Conservation (phyloP, 1,140 invertebrate genomes). For the Belonocnema kinseyi region DNA sequence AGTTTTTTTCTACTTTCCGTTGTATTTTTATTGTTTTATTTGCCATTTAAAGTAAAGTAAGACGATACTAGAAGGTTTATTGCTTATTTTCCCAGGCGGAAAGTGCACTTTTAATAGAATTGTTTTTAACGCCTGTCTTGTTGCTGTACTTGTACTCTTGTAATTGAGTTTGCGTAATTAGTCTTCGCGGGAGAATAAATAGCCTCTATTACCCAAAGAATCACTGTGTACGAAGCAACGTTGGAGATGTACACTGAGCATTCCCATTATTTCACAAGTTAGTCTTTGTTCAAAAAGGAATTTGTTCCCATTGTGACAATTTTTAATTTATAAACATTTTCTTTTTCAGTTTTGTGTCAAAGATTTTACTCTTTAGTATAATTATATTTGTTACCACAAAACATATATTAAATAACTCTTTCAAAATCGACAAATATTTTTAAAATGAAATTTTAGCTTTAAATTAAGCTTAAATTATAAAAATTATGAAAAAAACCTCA, state of each 20-base stretch:
- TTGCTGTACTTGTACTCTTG: slow-evolving; percentile 26
- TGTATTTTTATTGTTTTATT: not conserved
- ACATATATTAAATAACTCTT: too few species aligned
- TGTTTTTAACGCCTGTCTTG: slow-evolving; percentile 31
- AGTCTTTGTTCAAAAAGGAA: not conserved
- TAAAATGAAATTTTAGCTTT: too few species aligned
- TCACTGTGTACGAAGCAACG: not conserved
- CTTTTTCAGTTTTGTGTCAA: too few species aligned
- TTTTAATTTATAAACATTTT: not conserved
- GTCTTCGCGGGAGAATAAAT: slow-evolving; percentile 23
- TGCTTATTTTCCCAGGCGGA: slow-evolving; percentile 24
- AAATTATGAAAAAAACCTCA: too few species aligned
- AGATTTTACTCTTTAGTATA: too few species aligned
- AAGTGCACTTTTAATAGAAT: slow-evolving; percentile 28
- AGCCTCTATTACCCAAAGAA: slow-evolving; percentile 28
- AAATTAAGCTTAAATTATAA: too few species aligned
- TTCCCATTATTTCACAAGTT: slow-evolving; percentile 23
- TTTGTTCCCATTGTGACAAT: slow-evolving; percentile 7
- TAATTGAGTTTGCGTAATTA: slow-evolving; percentile 31
- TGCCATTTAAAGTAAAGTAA: not conserved
- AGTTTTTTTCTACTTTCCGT: not conserved
- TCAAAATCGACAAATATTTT: too few species aligned
- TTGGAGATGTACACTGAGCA: slow-evolving; percentile 16
- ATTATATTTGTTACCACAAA: too few species aligned
- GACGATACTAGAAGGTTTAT: slow-evolving; percentile 3